A percentile compares a stretch with the other conserved stretches of the same genome.
phyloP scores from a whole-genome alignment of 2,888 invertebrate genomes.

The Leucophenga montana region DNA sequence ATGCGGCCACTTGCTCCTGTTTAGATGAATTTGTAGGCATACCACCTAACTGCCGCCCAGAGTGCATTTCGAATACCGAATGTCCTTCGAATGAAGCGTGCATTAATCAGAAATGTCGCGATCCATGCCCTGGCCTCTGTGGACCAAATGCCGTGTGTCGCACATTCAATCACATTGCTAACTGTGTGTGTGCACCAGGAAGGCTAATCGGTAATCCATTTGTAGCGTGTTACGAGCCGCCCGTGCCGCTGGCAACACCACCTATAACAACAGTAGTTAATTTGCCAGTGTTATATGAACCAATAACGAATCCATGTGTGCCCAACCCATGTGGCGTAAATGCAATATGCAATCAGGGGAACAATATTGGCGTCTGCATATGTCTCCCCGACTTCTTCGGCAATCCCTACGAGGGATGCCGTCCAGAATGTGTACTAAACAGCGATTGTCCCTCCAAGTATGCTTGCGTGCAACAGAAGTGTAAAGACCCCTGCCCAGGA shows the following conservation, averaged over 20 bases:
- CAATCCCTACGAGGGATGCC: conserved; percentile 80
- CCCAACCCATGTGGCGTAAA: conserved; percentile 85
- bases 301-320: conserved; percentile 75
- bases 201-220: conserved; percentile 84
- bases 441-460: conserved; percentile 83
- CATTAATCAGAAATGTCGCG: conserved; percentile 83
- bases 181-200: conserved; percentile 79
- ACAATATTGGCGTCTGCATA: conserved; percentile 81
- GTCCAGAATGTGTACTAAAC: conserved; percentile 86
- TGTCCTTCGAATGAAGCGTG: conserved; percentile 82
- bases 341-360: conserved; percentile 78
- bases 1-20: conserved; percentile 83
- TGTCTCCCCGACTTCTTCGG: conserved; percentile 81
- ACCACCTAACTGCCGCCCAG: conserved; percentile 83
- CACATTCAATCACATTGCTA: conserved; percentile 83
- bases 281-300: conserved; percentile 55
- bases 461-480: conserved; percentile 84
- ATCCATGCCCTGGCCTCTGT: conserved; percentile 85
- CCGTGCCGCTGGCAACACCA: conserved; percentile 30
- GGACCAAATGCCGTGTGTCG: conserved; percentile 82
- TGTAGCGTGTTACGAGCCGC: conserved; percentile 74
- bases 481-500: conserved; percentile 86
- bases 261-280: conserved; percentile 42
- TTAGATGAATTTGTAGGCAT: conserved; percentile 79
- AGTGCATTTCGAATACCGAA: conserved; percentile 83